Conservation (phyloP, 2,888 invertebrate genomes). For the Tenthredo distinguenda region DNA sequence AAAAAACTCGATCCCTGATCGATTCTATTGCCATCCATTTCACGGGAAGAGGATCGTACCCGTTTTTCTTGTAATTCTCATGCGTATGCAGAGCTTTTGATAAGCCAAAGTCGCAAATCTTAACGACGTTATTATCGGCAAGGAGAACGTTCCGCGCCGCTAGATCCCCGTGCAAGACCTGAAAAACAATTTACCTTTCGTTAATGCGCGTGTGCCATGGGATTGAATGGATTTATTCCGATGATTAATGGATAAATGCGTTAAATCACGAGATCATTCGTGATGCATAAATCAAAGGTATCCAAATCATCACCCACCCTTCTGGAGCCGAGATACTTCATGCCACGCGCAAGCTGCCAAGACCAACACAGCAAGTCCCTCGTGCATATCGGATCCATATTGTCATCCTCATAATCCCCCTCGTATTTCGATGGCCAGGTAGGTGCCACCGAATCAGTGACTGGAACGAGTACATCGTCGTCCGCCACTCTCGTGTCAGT, state of each 20-base stretch:
- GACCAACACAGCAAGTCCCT: background rate
- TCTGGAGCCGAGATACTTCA: background rate
- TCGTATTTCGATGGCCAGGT: background rate
- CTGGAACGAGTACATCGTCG: background rate
- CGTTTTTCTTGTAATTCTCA: background rate
- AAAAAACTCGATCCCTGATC: background rate
- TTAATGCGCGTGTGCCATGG: too few relatives aligned
- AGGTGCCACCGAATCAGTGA: background rate
- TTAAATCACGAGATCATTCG: background rate
- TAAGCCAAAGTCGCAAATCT: background rate
- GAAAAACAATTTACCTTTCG: background rate
- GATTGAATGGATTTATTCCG: too few relatives aligned
- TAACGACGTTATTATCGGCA: background rate
- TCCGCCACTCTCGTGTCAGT: background rate
- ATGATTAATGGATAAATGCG: background rate
- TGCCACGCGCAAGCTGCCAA: background rate
- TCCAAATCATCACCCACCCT: background rate
- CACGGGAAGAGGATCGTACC: background rate
- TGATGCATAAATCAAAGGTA: background rate
- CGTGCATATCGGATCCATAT: background rate
- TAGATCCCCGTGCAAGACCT: background rate
- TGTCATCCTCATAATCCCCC: background rate
- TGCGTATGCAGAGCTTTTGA: background rate
- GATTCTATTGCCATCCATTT: background rate
- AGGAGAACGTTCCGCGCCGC: background rate